These are phyloP conservation scores for Thalpophila matura DNA, from an alignment of 2,888 invertebrate genomes.

Conservation along the genomic window DNA sequence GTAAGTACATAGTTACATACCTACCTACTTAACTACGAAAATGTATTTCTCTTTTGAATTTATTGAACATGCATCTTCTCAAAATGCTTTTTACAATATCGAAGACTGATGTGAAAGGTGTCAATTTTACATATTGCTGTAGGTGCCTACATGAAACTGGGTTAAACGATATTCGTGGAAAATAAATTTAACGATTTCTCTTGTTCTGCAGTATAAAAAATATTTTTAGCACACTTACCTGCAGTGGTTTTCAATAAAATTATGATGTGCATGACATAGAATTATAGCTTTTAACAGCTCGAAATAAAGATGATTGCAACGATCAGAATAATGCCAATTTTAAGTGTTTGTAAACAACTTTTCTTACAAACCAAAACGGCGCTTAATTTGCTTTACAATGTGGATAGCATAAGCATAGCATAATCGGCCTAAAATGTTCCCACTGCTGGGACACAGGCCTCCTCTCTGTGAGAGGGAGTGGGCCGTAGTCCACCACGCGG, in stretches of 20 bases:
- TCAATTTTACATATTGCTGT: slow-evolving; percentile 17
- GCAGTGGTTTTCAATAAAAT: slow-evolving; percentile 2
- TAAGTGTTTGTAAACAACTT: slow-evolving; percentile 21
- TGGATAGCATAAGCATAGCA: too few relatives aligned
- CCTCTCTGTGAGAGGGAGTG: too few relatives aligned
- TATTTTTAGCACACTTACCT: slow-evolving; percentile 23
- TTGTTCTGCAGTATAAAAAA: slow-evolving; percentile 16
- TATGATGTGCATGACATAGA: neutral
- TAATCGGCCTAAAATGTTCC: too few relatives aligned
- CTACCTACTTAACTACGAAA: too few relatives aligned
- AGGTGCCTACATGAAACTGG: slow-evolving; percentile 20
- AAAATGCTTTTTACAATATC: neutral
- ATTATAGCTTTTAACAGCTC: slow-evolving; percentile 1
- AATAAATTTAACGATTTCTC: slow-evolving; percentile 39
- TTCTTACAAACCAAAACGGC: slow-evolving; percentile 26
- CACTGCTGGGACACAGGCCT: too few relatives aligned
- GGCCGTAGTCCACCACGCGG: too few relatives aligned
- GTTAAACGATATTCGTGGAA: slow-evolving; percentile 28
- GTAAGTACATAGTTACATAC: too few relatives aligned
- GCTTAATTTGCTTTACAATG: slow-evolving; percentile 22
- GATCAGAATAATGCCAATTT: neutral
- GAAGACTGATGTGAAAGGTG: slow-evolving; percentile 27
- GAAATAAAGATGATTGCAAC: neutral
- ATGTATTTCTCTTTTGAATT: neutral
- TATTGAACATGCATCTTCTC: neutral